Conservation (phyloP, 2,113 vertebrate genomes). For the Butastur rufipennis region DNA sequence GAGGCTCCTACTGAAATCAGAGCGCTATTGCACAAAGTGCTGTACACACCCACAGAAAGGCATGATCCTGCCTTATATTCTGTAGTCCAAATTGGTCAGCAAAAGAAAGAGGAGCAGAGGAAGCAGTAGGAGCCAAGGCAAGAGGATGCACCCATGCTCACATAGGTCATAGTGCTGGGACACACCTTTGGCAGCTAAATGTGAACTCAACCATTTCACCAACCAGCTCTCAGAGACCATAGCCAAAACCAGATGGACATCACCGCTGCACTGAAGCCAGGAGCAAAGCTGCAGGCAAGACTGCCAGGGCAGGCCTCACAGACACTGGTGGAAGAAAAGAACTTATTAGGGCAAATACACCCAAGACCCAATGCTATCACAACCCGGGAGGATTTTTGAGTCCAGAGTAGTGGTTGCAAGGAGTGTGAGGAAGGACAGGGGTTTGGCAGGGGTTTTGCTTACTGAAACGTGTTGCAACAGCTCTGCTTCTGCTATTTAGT, state of each 20-base stretch:
- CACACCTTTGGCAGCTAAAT: background rate
- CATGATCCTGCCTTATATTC: background rate
- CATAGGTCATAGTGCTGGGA: background rate
- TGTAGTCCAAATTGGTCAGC: background rate
- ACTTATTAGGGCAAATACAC: background rate
- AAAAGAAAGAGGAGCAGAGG: background rate
- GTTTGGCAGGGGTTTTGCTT: background rate
- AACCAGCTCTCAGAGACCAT: background rate
- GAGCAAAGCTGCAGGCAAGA: background rate
- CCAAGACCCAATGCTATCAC: background rate
- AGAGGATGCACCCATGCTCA: rapidly evolving
- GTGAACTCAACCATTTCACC: background rate
- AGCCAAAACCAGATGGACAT: background rate
- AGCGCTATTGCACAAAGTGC: background rate
- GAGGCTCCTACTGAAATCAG: constrained; percentile 22
- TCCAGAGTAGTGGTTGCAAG: background rate
- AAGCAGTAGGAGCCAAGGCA: background rate
- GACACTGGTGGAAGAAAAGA: background rate
- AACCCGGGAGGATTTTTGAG: background rate
- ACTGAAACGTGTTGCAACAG: background rate
- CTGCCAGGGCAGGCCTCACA: background rate
- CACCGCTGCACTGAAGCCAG: background rate
- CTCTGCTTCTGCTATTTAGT: background rate
- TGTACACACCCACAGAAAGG: background rate
- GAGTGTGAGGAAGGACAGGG: background rate